A percentile compares a stretch with the other conserved stretches of the same genome.
Evolutionary conservation across 1,140 invertebrate species (phyloP).

Genomic region (Caenorhabditis tropicalis): DNA sequence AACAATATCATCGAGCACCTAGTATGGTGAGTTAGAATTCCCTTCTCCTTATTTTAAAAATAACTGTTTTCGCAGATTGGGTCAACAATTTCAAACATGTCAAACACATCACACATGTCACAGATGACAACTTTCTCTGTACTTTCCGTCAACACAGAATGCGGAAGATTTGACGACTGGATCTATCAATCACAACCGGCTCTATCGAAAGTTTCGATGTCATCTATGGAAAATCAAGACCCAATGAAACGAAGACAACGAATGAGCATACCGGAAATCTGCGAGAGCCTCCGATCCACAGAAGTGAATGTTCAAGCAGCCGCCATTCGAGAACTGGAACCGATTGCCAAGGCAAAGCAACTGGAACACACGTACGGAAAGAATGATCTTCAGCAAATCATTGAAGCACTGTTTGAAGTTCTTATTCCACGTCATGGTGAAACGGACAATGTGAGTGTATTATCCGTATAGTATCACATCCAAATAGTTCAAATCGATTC

Average conservation of each 20-base stretch:
- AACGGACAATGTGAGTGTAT: background rate
- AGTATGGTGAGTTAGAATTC: background rate
- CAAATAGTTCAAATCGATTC: too few species aligned
- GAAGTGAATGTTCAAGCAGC: background rate
- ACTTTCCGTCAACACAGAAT: background rate
- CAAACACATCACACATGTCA: slow-evolving; percentile 1
- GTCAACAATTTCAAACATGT: background rate
- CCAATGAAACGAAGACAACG: background rate
- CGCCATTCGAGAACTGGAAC: background rate
- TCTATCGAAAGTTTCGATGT: background rate
- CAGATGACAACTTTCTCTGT: background rate
- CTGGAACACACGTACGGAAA: background rate
- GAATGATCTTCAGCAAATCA: background rate
- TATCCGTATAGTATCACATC: background rate
- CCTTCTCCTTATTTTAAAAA: background rate
- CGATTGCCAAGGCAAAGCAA: background rate
- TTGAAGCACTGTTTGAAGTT: background rate
- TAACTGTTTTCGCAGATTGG: background rate
- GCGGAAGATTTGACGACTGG: background rate
- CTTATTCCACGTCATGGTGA: background rate
- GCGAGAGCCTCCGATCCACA: background rate
- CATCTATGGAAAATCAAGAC: background rate
- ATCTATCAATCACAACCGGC: background rate
- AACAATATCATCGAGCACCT: background rate
- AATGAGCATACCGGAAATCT: background rate